Percentiles rank a stretch among this genome's conserved stretches.
Conservation (phyloP, 2,888 invertebrate genomes). For the Exocentrus adspersus region DNA sequence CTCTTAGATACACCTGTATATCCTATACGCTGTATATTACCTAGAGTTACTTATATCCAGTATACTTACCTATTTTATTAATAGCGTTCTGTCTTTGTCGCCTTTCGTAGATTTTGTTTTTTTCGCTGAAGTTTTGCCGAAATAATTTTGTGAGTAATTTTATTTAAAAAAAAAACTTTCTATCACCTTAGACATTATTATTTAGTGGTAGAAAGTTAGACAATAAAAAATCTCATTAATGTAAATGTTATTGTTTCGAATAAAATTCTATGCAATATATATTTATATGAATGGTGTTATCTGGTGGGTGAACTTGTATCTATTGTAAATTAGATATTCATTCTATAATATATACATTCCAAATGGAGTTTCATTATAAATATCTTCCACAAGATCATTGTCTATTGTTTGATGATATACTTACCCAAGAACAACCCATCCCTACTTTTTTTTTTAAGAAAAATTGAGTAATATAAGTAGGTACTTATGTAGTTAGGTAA, state of each 20-base stretch:
- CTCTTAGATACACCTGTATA: too few species aligned
- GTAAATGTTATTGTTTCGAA: slow-evolving; percentile 4
- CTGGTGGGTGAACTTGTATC: slow-evolving; percentile 55
- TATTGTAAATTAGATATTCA: slow-evolving; percentile 58
- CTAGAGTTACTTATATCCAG: too few species aligned
- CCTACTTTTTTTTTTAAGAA: too few species aligned
- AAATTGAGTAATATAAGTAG: too few species aligned
- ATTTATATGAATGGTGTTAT: slow-evolving; percentile 38
- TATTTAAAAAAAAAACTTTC: slow-evolving; percentile 25
- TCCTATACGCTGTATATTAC: too few species aligned
- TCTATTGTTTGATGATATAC: slow-evolving; percentile 11
- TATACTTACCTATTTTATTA: too few species aligned
- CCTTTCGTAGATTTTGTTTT: too few species aligned
- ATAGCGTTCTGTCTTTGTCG: too few species aligned
- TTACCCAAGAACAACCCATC: not conserved
- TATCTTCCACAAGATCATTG: slow-evolving; percentile 59
- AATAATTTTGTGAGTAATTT: too few species aligned
- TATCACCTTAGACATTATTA: slow-evolving; percentile 1
- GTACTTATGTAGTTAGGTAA: too few species aligned
- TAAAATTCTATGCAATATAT: slow-evolving; percentile 10
- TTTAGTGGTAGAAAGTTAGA: slow-evolving; percentile 4
- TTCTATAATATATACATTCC: slow-evolving; percentile 55
- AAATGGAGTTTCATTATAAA: slow-evolving; percentile 64
- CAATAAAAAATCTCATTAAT: slow-evolving; percentile 7
- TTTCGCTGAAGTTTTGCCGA: too few species aligned